Conservation (phyloP, 2,797 vertebrate species). For the Coendou prehensilis region DNA sequence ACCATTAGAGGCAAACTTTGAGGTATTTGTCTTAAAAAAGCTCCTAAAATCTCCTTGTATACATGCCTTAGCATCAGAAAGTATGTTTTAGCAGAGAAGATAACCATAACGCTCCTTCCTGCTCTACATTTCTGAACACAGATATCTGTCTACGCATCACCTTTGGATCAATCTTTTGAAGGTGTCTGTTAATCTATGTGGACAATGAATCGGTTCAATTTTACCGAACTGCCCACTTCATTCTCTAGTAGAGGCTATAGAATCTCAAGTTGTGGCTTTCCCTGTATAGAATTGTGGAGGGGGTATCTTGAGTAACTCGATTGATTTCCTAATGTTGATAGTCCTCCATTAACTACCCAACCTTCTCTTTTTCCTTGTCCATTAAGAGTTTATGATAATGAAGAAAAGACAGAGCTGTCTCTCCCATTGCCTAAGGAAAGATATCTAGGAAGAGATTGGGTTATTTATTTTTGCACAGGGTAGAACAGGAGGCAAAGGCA, state of each 20-base stretch:
- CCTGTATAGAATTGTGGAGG: not conserved
- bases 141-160: not conserved
- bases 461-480: slow-evolving; percentile 50
- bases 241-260: not conserved
- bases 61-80: not conserved
- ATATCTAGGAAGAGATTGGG: not conserved
- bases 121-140: not conserved
- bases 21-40: not conserved
- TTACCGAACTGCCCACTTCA: not conserved
- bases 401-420: not conserved
- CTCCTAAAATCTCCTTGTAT: not conserved
- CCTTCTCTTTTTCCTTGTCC: not conserved
- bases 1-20: not conserved
- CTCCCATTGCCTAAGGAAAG: not conserved
- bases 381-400: not conserved
- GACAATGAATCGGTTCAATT: not conserved
- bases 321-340: not conserved
- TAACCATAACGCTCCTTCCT: not conserved
- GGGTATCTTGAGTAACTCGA: not conserved
- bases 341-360: not conserved
- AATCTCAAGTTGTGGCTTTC: not conserved
- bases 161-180: not conserved
- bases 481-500: not conserved
- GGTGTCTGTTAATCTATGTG: not conserved
- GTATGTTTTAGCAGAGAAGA: not conserved